Base-by-base conservation (phyloP, 2,113 vertebrate genomes). In the Gila orcuttii region DNA sequence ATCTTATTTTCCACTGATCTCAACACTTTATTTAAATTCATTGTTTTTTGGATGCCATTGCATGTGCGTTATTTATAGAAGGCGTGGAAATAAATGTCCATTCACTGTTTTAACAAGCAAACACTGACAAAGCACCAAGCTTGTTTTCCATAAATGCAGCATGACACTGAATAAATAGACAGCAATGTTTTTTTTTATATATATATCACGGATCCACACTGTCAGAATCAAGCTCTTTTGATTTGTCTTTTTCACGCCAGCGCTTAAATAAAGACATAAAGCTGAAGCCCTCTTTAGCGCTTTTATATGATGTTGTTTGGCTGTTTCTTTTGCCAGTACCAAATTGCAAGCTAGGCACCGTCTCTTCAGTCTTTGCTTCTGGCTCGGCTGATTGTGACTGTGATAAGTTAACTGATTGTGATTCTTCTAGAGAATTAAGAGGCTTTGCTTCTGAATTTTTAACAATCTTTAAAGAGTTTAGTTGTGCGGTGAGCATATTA, bases 261-360 rank as follows among this genome's bases (percentile, higher is more conserved):
- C 93, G 93, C 89, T 92, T 95, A 0, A 95, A 92, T 88, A 95
- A 94, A 80, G 86, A 90, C 23, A 92, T 88, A 69, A 95, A 90
- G 77, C 91, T 91, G 28, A 90, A 57, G 8, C 42, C 77, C 7
- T 93, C 94, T 6, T 89, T 91, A 2, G 86, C 0, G 66, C 42
- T 91, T 75, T 83, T 91, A 0, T 75, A 62, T 2, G 89, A 68
- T 68, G n/a, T 21, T 10, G 75, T 89, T 62, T 91, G 89, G 47
- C 21, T 85, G 15, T 66, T 84, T 39, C 28, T 87, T n/a, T 89
- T 88, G 2, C 84, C 45, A 42, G 25, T 88, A 6, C 39, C 88
- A 33, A 79, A 85, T 5, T 33, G 28, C 15, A 87, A 47, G 23
- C 6, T 86, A 3, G 23, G 86, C 47, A 15, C 57, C 17, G 69